Conservation (phyloP, 2,113 vertebrate species). For the Orthochromis indermauri region DNA sequence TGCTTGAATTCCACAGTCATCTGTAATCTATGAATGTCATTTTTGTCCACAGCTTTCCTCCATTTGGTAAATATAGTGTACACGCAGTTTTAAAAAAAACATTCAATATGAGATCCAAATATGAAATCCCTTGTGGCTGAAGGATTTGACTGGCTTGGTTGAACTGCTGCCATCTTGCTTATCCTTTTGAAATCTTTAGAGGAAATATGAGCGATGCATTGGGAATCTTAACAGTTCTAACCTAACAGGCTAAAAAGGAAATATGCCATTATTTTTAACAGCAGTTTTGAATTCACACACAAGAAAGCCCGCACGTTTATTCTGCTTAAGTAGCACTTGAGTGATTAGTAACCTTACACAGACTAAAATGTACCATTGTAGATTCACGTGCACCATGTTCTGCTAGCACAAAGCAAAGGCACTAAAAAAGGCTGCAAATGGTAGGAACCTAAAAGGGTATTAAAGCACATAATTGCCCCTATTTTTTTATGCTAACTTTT, state of each 20-base stretch:
- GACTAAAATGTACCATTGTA: not conserved
- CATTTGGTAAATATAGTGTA: slow-evolving; percentile 20
- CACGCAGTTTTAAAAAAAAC: not conserved
- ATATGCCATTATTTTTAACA: not conserved
- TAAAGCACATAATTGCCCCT: not conserved
- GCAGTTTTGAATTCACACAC: not conserved
- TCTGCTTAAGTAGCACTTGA: not conserved
- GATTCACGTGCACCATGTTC: not conserved
- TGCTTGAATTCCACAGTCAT: slow-evolving; percentile 30
- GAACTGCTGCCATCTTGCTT: slow-evolving; percentile 22
- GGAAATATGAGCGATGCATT: slow-evolving; percentile 19
- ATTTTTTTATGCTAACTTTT: not conserved
- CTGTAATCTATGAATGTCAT: slow-evolving; percentile 19
- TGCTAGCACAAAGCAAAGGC: not conserved
- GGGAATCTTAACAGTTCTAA: not conserved
- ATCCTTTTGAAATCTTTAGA: slow-evolving; percentile 20
- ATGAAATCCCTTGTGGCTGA: not conserved
- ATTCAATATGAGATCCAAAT: slow-evolving; percentile 4
- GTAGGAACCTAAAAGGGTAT: not conserved
- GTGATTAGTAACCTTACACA: not conserved
- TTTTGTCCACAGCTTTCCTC: slow-evolving; percentile 30
- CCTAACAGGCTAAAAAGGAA: not conserved
- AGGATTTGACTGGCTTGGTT: not conserved
- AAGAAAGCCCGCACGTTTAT: not conserved
- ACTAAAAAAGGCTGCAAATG: not conserved